Evolutionary conservation across 2,113 vertebrate genomes (phyloP), one percentile per base, ranked within the genome.

Genomic region (Drymodes brunneopygia): DNA sequence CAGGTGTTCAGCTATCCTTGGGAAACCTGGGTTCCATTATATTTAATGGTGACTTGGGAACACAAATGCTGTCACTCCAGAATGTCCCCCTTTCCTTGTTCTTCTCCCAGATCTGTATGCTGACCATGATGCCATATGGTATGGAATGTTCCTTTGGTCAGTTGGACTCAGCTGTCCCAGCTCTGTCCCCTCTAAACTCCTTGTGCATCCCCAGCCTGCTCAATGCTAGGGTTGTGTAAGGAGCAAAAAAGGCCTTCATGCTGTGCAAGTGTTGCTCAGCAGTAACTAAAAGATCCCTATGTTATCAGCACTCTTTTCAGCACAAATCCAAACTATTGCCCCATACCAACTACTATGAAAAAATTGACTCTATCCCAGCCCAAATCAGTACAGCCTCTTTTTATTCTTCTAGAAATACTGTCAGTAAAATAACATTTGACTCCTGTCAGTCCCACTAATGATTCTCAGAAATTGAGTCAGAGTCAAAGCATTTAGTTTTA

Each of bases 61-160:
- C 18, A 66, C 25, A 60, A 60, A 53, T 0, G 0, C 17, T 24
- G 5, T 60, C 53, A 31, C 12, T 60, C 29, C 45, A 38, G 12
- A 58, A 58, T 45, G 25, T 28, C 2, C 4, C 8, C 16, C 9
- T 17, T 40, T 47, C 45, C 17, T 65, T 51, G 13, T 54, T 42
- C 54, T 25, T 21, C 33, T 45, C 18, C n/a, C 51, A 58, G 17
- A 3, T 35, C 45, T 33, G 4, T 31, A 31, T 40, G 38, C 45
- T 73, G 29, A 60, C 25, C 15, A 23, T 31, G 61, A 31, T 53
- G 28, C 15, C n/a, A 25, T 31, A 47, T n/a, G 16, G 8, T 38
- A 25, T 40, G n/a, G 45, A 45, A 40, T 14, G 47, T 53, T 21
- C 24, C 31, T 54, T 17, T 48, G 40, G 19, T 28, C 64, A 42